phyloP scores from a whole-genome alignment of 2,888 invertebrate genomes.

The Nymphalis c-album region DNA sequence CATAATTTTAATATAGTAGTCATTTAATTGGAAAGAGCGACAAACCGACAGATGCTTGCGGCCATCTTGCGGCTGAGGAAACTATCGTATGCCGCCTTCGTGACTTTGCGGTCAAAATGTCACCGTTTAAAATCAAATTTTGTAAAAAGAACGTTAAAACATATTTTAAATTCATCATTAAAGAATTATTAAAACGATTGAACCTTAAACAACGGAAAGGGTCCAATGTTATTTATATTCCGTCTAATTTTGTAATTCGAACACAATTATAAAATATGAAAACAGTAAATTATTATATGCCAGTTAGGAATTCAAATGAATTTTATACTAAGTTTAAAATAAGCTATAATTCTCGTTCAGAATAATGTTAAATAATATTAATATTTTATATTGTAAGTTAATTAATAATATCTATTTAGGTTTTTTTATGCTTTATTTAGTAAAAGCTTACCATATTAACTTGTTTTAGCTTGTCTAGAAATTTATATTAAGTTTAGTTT shows the following conservation, averaged over 20 bases:
- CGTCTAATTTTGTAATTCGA: slow-evolving; percentile 5
- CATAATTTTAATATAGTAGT: slow-evolving; percentile 69
- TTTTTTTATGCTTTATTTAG: too few relatives aligned
- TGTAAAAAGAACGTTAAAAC: slow-evolving; percentile 56
- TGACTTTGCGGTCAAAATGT: slow-evolving; percentile 75
- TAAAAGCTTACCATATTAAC: too few relatives aligned
- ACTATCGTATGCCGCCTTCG: slow-evolving; percentile 65
- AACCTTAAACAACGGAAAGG: slow-evolving; percentile 18
- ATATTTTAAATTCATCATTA: slow-evolving; percentile 38
- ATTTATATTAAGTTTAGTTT: too few relatives aligned
- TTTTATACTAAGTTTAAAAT: too few relatives aligned
- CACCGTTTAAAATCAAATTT: slow-evolving; percentile 76
- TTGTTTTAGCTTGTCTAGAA: too few relatives aligned
- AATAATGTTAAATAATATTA: too few relatives aligned
- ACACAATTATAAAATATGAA: too few relatives aligned
- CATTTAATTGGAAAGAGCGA: slow-evolving; percentile 73
- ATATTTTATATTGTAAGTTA: too few relatives aligned
- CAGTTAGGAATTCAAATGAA: too few relatives aligned
- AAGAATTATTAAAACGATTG: slow-evolving; percentile 24
- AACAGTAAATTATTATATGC: too few relatives aligned
- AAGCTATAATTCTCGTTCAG: too few relatives aligned
- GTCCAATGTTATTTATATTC: slow-evolving; percentile 17
- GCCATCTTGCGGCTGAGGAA: slow-evolving; percentile 70
- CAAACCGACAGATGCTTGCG: slow-evolving; percentile 79
- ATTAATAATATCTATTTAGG: too few relatives aligned